Conservation (phyloP, 2,113 vertebrate genomes). For the Xiphias gladius region DNA sequence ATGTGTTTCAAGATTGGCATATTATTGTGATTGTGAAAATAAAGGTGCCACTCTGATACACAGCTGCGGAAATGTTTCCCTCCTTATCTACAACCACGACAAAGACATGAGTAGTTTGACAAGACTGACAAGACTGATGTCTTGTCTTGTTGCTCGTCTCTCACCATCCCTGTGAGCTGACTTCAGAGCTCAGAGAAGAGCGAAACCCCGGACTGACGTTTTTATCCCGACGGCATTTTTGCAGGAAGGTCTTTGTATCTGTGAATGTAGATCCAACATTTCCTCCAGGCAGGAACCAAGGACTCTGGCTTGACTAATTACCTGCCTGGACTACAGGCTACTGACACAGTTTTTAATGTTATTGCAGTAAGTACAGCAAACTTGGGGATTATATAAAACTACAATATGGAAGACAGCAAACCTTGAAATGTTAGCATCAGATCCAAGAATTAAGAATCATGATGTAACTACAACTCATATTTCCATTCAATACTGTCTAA, state of each 20-base stretch:
- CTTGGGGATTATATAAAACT: not conserved
- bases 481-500: not conserved
- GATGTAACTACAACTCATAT: not conserved
- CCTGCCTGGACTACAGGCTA: not conserved
- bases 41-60: conserved; percentile 12
- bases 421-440: not conserved
- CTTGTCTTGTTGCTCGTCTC: conserved; percentile 44
- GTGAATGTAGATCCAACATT: conserved; percentile 5
- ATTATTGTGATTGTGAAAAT: conserved; percentile 3
- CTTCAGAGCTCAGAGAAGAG: conserved; percentile 28
- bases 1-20: not conserved
- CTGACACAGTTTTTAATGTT: not conserved
- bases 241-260: conserved; percentile 31
- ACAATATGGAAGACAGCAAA: not conserved
- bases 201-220: conserved; percentile 21
- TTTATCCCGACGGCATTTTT: conserved; percentile 18
- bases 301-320: conserved; percentile 23
- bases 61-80: not conserved
- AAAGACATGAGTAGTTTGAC: conserved; percentile 26
- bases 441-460: not conserved
- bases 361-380: not conserved
- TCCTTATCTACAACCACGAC: conserved; percentile 19
- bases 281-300: conserved; percentile 25
- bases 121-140: conserved; percentile 42
- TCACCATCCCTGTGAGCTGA: conserved; percentile 32